These are phyloP conservation scores for Latrodectus hesperus DNA, from an alignment of 2,888 invertebrate species.

Conservation along the genomic window DNA sequence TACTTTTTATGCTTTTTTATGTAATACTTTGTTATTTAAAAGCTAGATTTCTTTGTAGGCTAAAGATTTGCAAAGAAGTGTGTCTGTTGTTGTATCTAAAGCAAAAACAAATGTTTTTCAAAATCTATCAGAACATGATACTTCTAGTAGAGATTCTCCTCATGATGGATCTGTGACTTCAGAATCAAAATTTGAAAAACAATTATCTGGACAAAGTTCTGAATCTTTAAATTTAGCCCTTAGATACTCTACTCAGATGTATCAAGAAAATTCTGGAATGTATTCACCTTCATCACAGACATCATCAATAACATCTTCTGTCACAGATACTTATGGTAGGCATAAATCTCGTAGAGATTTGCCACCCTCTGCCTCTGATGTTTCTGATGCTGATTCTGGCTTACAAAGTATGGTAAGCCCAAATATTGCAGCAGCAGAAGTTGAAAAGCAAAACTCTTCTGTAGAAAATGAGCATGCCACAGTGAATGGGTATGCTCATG, in stretches of 20 bases:
- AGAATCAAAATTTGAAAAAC: conserved; percentile 57
- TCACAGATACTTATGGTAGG: conserved; percentile 46
- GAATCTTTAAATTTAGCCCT: conserved; percentile 53
- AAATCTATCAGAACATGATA: conserved; percentile 53
- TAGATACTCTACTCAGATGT: conserved; percentile 58
- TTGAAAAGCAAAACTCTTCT: conserved; percentile 29
- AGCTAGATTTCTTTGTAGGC: conserved; percentile 36
- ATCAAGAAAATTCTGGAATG: conserved; percentile 64
- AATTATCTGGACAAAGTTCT: conserved; percentile 35
- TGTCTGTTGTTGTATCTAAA: conserved; percentile 52
- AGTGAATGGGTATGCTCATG: conserved; percentile 42
- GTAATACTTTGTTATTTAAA: no score
- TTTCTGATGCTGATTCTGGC: conserved; percentile 67
- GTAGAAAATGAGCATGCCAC: conserved; percentile 37
- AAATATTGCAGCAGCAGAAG: conserved; percentile 40
- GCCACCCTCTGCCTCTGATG: conserved; percentile 58
- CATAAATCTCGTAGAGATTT: conserved; percentile 48
- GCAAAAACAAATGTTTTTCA: conserved; percentile 62
- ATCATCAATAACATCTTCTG: conserved; percentile 59
- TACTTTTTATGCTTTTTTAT: no score
- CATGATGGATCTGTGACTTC: conserved; percentile 29
- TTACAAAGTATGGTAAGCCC: conserved; percentile 67
- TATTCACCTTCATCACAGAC: conserved; percentile 66
- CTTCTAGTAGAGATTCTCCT: conserved; percentile 27
- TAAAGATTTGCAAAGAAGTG: conserved; percentile 55